A percentile compares a stretch with the other conserved stretches of the same genome.
These are phyloP conservation scores for Ammospiza nelsoni DNA, from an alignment of 2,113 vertebrate species.

Conservation along the genomic window DNA sequence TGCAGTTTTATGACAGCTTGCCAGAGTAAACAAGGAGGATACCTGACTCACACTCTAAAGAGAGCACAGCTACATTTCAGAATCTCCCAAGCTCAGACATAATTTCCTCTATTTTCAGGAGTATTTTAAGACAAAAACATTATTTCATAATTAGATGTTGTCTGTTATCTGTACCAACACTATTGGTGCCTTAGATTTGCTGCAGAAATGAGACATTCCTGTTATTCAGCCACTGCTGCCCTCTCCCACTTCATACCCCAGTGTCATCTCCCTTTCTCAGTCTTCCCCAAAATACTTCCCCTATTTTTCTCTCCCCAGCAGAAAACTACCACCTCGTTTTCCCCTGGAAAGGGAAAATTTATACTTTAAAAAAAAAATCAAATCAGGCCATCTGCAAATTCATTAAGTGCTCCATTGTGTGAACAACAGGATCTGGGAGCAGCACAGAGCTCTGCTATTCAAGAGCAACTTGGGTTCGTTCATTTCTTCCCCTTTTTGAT, in stretches of 20 bases:
- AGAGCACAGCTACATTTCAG: background rate
- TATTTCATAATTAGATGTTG: background rate
- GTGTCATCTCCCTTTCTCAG: background rate
- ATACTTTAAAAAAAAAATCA: background rate
- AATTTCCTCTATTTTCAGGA: background rate
- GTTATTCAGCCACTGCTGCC: background rate
- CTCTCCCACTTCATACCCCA: background rate
- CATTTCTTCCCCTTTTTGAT: background rate
- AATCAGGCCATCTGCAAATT: background rate
- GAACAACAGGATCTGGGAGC: background rate
- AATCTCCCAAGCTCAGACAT: background rate
- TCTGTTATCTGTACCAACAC: background rate
- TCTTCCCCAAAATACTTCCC: background rate
- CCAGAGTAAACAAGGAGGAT: slow-evolving; percentile 49
- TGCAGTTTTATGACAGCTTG: background rate
- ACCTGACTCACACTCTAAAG: slow-evolving; percentile 26
- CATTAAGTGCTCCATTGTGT: background rate
- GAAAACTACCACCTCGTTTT: background rate
- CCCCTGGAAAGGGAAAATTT: background rate
- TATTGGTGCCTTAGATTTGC: background rate
- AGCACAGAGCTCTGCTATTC: background rate
- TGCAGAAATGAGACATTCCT: fast-evolving
- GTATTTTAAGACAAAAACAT: background rate
- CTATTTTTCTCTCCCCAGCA: background rate
- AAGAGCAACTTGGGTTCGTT: background rate